Evolutionary conservation across 1,140 invertebrate species (phyloP), one percentile per base, ranked within the genome.

Genomic region (Zaprionus inermis): DNA sequence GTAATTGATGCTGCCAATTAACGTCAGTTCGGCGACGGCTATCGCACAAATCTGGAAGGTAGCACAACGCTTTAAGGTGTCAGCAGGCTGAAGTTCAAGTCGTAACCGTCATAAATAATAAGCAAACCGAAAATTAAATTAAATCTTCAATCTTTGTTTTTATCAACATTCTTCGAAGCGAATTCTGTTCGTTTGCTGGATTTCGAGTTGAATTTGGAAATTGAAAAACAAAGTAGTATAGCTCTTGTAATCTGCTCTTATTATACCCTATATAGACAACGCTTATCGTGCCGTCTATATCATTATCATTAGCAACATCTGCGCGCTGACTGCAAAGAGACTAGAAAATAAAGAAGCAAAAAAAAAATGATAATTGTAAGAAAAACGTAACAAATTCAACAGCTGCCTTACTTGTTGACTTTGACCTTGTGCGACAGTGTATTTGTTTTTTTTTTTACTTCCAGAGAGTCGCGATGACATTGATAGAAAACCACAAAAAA

Each of bases 11-110:
- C 73, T 67, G 76, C 66, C 66, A 88, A 88, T 86, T 88, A 83
- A 34, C 51, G 46, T 32, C 54, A 54, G 20, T 41, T n/a, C n/a
- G n/a, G 57, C 55, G 61, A 22, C 63, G 22, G 68, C 55, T 64
- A 75, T 71, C 66, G 46, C 58, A 59, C 59, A 71, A 52, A 71
- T 72, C 66, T 59, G 30, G 20, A 59, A 65, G 60, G 59, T 69
- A 46, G 67, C 30, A 49, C 44, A 12, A 49, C 72, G 66, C 73
- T 60, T 56, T 18, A 76, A 83, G 83, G 84, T 88, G 83, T 81
- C 54, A 65, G 61, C 84, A 76, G 84, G 79, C 80, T 88, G 80
- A 89, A 89, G 84, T 89, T 89, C 77, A 89, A 89, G 80, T 83
- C 79, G 69, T 61, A 49, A 12, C 36, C 52, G 54, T 58, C 74